These are phyloP conservation scores for Thunnus albacares DNA, from an alignment of 2,797 vertebrate genomes.

Conservation along the genomic window DNA sequence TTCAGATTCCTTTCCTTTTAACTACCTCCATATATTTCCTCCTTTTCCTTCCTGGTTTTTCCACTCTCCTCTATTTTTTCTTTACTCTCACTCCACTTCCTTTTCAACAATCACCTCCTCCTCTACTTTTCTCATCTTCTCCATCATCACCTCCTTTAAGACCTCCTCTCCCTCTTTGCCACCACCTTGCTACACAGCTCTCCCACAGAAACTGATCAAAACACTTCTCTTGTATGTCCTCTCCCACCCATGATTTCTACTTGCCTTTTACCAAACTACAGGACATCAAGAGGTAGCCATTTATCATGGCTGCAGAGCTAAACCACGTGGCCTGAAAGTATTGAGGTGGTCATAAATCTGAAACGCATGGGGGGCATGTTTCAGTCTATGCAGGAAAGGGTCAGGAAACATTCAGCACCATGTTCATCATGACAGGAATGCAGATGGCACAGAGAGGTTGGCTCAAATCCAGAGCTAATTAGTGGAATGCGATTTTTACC, in stretches of 20 bases:
- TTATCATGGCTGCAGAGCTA: constrained; percentile 61
- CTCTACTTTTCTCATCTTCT: constrained; percentile 7
- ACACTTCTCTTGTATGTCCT: constrained; percentile 58
- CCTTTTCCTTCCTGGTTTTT: neutral
- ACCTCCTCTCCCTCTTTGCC: constrained; percentile 30
- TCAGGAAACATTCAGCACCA: constrained; percentile 68
- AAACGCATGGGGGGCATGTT: constrained; percentile 61
- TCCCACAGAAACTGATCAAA: constrained; percentile 50
- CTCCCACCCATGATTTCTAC: constrained; percentile 62
- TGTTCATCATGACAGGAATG: constrained; percentile 63
- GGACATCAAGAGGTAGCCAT: constrained; percentile 64
- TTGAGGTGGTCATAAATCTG: constrained; percentile 72
- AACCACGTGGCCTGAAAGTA: constrained; percentile 46
- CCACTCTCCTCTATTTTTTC: neutral
- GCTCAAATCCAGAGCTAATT: constrained; percentile 62
- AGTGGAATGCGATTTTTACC: constrained; percentile 50
- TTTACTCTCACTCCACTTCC: constrained; percentile 3
- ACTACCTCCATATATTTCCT: neutral
- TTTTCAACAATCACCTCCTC: neutral
- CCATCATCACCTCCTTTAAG: constrained; percentile 11
- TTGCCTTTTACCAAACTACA: constrained; percentile 67
- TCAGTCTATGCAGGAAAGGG: constrained; percentile 61
- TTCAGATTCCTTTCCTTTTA: constrained; percentile 14
- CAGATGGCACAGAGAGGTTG: constrained; percentile 61
- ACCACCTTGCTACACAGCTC: constrained; percentile 42